phyloP scores from a whole-genome alignment of 2,797 vertebrate genomes.

The Graptemys geographica region DNA sequence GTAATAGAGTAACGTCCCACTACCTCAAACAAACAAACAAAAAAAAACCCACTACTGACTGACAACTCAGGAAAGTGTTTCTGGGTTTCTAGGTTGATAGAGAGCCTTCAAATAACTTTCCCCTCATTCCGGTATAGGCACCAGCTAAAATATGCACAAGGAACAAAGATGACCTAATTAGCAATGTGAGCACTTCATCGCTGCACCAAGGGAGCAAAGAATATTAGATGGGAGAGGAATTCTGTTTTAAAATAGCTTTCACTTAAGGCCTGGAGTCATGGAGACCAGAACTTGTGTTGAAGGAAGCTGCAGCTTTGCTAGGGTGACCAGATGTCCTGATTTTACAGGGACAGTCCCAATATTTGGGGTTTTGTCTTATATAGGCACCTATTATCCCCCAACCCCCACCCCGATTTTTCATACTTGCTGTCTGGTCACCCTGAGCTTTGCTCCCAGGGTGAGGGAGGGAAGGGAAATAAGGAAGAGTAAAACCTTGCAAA shows the following conservation, averaged over 20 bases:
- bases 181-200: background rate
- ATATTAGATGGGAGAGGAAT: background rate
- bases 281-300: background rate
- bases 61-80: slow-evolving; percentile 64
- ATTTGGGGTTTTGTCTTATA: no score
- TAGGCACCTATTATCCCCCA: no score
- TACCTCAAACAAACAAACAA: background rate
- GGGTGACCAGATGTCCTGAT: no score
- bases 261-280: background rate
- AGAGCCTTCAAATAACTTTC: slow-evolving; percentile 17
- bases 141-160: background rate
- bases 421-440: no score
- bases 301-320: background rate
- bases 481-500: background rate
- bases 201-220: background rate
- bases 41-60: background rate
- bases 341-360: no score
- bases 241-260: background rate
- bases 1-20: background rate
- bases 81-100: slow-evolving; percentile 79
- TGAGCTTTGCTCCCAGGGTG: background rate
- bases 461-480: background rate
- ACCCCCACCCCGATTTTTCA: no score
- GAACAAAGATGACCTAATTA: slow-evolving; percentile 74
- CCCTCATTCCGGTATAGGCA: background rate